Base-by-base conservation (phyloP, 2,797 vertebrate species). In the Acanthis flammea region DNA sequence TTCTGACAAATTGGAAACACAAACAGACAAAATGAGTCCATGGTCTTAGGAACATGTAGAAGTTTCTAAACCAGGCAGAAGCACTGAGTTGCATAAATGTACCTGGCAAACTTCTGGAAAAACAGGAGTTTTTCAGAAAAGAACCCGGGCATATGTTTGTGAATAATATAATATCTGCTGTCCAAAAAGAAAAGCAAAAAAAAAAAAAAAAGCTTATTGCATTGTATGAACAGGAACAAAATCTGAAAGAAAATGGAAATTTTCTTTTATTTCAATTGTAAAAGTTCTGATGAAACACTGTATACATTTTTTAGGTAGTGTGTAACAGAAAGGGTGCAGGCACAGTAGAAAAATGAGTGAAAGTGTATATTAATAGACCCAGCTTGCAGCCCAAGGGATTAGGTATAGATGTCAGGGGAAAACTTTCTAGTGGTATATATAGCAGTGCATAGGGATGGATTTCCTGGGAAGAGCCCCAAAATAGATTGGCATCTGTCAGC, bases 401-500 rank as follows among this genome's bases (percentile, higher is more conserved):
- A 89, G 48, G 15, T 63, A 73, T 14, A 86, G 31, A 55, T 27
- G 23, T 28, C 31, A 54, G 51, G 54, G 55, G 39, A 93, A 95
- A 96, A 63, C 14, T 67, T 94, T 47, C 37, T 67, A 22, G 45
- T 44, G 19, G 15, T 87, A 87, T 82, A 55, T 54, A 57, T 57
- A 87, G 61, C n/a, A 79, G 75, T 55, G 11, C 35, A 85, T 23
- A 85, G 30, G 53, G 67, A 87, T 50, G 87, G 68, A 86, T 77
- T 87, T 81, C 42, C 62, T 78, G 62, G 86, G 77, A 96, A 96
- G 44, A 39, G 48, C 90, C 55, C 57, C 35, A 50, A 10, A 93
- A 90, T 73, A 86, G 48, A 75, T 37, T 94, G 75, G 28, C 91
- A 89, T 91, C 63, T 89, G 78, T 83, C 71, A 77, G 30, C 63